Conservation (phyloP, 1,140 invertebrate species). For the Listronotus bonariensis region DNA sequence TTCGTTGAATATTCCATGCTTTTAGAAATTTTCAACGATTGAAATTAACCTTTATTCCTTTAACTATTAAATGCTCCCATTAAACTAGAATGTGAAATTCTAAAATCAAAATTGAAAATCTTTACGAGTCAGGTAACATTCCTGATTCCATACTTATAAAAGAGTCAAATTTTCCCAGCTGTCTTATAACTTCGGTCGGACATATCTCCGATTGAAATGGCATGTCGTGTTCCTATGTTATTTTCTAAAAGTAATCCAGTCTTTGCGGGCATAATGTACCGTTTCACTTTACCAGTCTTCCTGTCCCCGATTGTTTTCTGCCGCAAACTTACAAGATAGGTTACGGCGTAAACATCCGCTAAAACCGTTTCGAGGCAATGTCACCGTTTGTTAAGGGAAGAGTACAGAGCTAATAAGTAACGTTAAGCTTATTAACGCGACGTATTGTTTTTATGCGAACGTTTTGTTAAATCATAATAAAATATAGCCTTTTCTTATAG, state of each 20-base stretch:
- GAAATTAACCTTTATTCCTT: too few relatives aligned
- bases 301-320: constrained; percentile 15
- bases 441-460: too few relatives aligned
- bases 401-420: not conserved
- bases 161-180: constrained; percentile 1
- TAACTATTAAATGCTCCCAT: too few relatives aligned
- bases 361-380: constrained; percentile 7
- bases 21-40: too few relatives aligned
- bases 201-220: not conserved
- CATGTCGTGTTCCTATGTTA: not conserved
- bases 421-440: too few relatives aligned
- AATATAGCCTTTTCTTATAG: too few relatives aligned
- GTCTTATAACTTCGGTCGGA: not conserved
- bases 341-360: constrained; percentile 20
- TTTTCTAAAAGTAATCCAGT: constrained; percentile 21
- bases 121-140: too few relatives aligned
- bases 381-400: not conserved
- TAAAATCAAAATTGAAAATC: too few relatives aligned
- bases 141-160: too few relatives aligned
- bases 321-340: constrained; percentile 19
- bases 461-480: too few relatives aligned
- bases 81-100: too few relatives aligned
- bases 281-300: constrained; percentile 2
- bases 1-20: too few relatives aligned
- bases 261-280: constrained; percentile 17